Evolutionary conservation across 2,113 vertebrate species (phyloP).

Genomic region (Hemicordylus capensis): DNA sequence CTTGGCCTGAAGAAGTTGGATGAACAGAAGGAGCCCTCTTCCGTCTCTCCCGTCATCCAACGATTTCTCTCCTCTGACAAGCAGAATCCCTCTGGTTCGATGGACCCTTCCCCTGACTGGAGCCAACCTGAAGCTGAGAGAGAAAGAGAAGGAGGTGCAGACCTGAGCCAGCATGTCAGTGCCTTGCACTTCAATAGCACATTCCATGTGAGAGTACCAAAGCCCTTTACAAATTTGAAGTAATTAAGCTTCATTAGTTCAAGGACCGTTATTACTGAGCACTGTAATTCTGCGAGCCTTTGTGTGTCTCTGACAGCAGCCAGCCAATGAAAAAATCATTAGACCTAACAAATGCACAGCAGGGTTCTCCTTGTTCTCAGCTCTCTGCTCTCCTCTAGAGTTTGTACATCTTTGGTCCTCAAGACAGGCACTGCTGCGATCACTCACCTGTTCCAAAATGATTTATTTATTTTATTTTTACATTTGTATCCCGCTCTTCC

Average conservation of each 20-base stretch:
- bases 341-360: not conserved
- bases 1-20: too few relatives aligned
- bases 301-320: not conserved
- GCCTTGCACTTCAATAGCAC: not conserved
- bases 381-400: not conserved
- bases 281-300: not conserved
- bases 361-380: not conserved
- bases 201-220: not conserved
- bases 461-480: too few relatives aligned
- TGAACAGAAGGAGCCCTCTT: too few relatives aligned
- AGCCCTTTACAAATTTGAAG: not conserved
- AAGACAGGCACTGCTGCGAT: not conserved
- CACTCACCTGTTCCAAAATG: not conserved
- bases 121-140: too few relatives aligned
- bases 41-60: too few relatives aligned
- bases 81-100: too few relatives aligned
- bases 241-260: not conserved
- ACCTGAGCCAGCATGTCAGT: not conserved
- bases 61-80: too few relatives aligned
- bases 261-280: not conserved
- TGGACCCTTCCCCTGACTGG: too few relatives aligned
- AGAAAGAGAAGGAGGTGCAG: not conserved
- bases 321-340: not conserved
- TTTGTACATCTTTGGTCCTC: not conserved
- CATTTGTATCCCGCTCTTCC: too few relatives aligned